Evolutionary conservation across 2,113 vertebrate genomes (phyloP), one percentile per base, ranked within the genome.

Genomic region (Todiramphus chloris): DNA sequence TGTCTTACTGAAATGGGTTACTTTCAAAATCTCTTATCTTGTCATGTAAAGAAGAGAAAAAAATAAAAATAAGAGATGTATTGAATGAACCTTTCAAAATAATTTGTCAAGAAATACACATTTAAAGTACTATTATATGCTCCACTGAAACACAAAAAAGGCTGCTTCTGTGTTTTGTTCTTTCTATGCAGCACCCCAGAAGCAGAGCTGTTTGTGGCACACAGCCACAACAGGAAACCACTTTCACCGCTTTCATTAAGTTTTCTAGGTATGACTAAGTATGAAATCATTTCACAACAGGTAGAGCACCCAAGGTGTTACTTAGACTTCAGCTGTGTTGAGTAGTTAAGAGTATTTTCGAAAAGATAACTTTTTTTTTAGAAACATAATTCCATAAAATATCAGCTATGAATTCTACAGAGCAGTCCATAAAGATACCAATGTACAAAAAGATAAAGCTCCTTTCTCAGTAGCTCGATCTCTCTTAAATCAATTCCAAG

Each of bases 181-280:
- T 19, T 33, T 1, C 20, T 37, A 9, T 0, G 0, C 23, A 64
- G 20, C 46, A 27, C 35, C 53, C 37, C 5, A 1, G 25, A 76
- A 79, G 39, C n/a, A 74, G 69, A 66, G 11, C 8, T 69, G 33
- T 72, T 79, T 56, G 27, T 4, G 0, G 59, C 50, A 62, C 23
- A 3, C 43, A 90, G 88, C 85, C 83, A 39, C 88, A 90, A 66
- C 58, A 88, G 85, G 75, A 93, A 94, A 86, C 50, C n/a, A 43
- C 53, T 91, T 96, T 69, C 68, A 90, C 10, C 63, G 91, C 83
- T 94, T 88, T 86, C 94, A 73, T 46, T 94, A 23, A 12, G 76
- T 88, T 82, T 92, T 92, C 85, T 90, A 50, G 53, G 10, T 83
- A 58, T 90, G 79, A 92, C 67, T 76, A 50, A 72, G 20, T 25